Percentiles rank a stretch among this genome's conserved stretches.
phyloP scores from a whole-genome alignment of 1,140 invertebrate species.

The Achatina immaculata region DNA sequence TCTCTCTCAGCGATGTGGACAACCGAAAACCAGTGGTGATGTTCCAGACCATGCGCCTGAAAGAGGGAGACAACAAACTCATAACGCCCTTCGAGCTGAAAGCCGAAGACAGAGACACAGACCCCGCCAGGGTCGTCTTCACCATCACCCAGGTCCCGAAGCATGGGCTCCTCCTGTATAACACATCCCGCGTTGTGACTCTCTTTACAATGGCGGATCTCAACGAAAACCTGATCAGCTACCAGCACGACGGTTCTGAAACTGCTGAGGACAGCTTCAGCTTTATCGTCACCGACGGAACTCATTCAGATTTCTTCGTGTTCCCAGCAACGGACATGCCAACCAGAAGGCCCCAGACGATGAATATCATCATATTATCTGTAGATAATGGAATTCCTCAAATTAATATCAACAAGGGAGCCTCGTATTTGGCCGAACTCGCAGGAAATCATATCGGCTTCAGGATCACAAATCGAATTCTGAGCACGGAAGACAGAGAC shows the following conservation, averaged over 20 bases:
- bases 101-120: slow-evolving; percentile 70
- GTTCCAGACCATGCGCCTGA: slow-evolving; percentile 62
- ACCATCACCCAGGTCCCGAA: slow-evolving; percentile 67
- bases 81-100: slow-evolving; percentile 72
- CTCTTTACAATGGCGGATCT: slow-evolving; percentile 68
- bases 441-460: slow-evolving; percentile 58
- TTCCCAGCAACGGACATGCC: slow-evolving; percentile 61
- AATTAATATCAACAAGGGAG: slow-evolving; percentile 60
- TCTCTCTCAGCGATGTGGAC: slow-evolving; percentile 70
- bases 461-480: slow-evolving; percentile 54
- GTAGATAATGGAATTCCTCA: slow-evolving; percentile 69
- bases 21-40: slow-evolving; percentile 71
- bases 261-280: slow-evolving; percentile 69
- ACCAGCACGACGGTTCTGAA: slow-evolving; percentile 71
- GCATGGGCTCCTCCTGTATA: slow-evolving; percentile 68
- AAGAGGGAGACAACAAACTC: slow-evolving; percentile 66
- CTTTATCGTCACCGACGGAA: slow-evolving; percentile 70
- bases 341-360: slow-evolving; percentile 61
- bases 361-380: slow-evolving; percentile 68
- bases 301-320: slow-evolving; percentile 69
- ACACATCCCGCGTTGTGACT: slow-evolving; percentile 57
- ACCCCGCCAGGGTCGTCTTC: slow-evolving; percentile 62
- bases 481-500: slow-evolving; percentile 69
- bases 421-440: slow-evolving; percentile 54
- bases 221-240: slow-evolving; percentile 66